Evolutionary conservation across 1,140 invertebrate species (phyloP), one percentile per base, ranked within the genome.

Genomic region (Hirudo medicinalis): DNA sequence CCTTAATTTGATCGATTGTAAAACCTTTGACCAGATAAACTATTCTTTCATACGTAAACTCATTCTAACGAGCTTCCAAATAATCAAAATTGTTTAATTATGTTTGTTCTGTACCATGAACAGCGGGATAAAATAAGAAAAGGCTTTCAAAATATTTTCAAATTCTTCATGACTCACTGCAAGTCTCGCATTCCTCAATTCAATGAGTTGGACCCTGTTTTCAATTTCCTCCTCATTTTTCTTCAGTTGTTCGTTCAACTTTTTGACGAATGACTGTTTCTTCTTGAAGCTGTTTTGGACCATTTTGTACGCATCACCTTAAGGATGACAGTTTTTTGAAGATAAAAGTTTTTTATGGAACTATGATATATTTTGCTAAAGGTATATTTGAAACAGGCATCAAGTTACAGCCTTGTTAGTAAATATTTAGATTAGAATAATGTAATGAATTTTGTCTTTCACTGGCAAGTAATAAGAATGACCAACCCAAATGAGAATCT

Each of bases 231-330:
- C 19, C 0, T 70, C 49, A 70, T 49, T 70, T 29, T 70, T 70
- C 9, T 36, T 49, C 36, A 70, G 29, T 32, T 54, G 69, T 49
- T 70, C 69, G 25, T 20, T 53, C 49, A 70, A 49, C 17, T 70
- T 70, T 8, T 70, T 49, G 22, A 70, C 69, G 5, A 49, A 53
- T 4, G 43, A 25, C 43, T 70, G 20, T 29, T 70, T 70, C n/a
- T 49, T 70, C 6, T 22, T 49, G 43, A 36, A 54, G 43, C 53
- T 70, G 11, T 54, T 70, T 53, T 53, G 19, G 25, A 70, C 49
- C n/a, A 70, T 53, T 25, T 70, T 70, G 49, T 70, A 70, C 6
- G 69, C 53, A 32, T 70, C 69, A 6, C 53, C 69, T 70, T 15
- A 0, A 54, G 19, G 6, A 68, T 22, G 2, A 68, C 15, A 15